These are phyloP conservation scores for Hypotaenidia okinawae DNA, from an alignment of 2,797 vertebrate genomes.

Conservation along the genomic window DNA sequence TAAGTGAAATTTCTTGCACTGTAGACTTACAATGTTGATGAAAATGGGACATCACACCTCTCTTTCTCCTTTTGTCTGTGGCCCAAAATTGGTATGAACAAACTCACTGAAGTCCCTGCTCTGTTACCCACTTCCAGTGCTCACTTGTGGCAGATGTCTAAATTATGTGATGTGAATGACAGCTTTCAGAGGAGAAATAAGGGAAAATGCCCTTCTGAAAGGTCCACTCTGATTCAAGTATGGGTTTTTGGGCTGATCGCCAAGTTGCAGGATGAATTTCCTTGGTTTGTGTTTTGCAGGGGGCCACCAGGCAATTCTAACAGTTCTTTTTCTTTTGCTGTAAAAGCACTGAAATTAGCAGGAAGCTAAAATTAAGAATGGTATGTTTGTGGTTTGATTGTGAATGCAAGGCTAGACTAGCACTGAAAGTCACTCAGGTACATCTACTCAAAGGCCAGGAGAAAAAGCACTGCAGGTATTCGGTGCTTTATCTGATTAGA, in stretches of 20 bases:
- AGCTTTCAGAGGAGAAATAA: constrained; percentile 6
- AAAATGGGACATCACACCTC: not conserved
- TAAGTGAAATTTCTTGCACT: not conserved
- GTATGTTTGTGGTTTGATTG: constrained; percentile 2
- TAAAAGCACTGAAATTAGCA: constrained; percentile 15
- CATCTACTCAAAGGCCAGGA: constrained; percentile 36
- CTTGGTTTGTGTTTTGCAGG: not conserved
- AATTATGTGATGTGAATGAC: not conserved
- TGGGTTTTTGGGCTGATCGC: not conserved
- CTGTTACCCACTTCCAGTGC: not conserved
- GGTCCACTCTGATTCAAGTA: not conserved
- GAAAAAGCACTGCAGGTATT: constrained; percentile 36
- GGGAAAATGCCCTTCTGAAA: constrained; percentile 9
- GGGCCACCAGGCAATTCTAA: not conserved
- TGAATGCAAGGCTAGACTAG: not conserved
- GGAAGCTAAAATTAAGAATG: constrained; percentile 19
- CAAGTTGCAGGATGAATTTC: not conserved
- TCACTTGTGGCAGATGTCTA: not conserved
- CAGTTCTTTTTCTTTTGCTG: not conserved
- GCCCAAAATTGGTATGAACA: not conserved
- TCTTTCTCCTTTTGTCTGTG: not conserved
- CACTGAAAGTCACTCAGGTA: constrained; percentile 53
- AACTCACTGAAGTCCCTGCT: not conserved
- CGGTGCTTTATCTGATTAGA: constrained; percentile 53
- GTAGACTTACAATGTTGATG: not conserved